Base-by-base conservation (phyloP, 2,888 invertebrate genomes). In the Criorhina ranunculi region DNA sequence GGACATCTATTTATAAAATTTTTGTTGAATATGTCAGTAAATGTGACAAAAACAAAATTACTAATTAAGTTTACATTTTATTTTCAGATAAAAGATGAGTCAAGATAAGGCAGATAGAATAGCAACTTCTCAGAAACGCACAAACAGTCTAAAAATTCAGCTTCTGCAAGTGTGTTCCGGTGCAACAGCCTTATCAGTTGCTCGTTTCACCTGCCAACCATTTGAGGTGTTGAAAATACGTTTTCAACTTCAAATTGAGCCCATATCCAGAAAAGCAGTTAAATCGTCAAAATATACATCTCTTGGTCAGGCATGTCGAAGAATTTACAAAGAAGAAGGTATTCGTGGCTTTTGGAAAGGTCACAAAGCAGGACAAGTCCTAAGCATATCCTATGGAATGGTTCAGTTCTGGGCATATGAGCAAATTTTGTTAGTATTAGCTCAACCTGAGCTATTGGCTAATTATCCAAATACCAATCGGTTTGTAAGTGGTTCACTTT, bases 181-280 rank as follows among this genome's bases (percentile, higher is more conserved):
- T 37, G 97, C 95, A 12, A 90, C 93, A 2, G 95, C 97, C 73
- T 98, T 98, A 5, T 94, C 95, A 44, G 89, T 96, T 19, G 97
- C 98, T 0, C 94, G 98, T 87, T 94, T 95, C 8, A 8, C 90
- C 4, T 88, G 90, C 7, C 92, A 99, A 91, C 99, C 99, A 0
- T 93, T 99, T 12, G 99, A 99, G 93, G 99, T 99, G 15, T 90
- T 99, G 35, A 99, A 99, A 93, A 98, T 99, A 89, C 93, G 99
- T 87, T 98, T 99, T 93, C 99, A 99, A 94, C 93, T 99, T 55
- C 99, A 99, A 94, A 94, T 98, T 24, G 99, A 99, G 90, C 98
- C 98, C 1, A 94, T 98, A 0, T n/a, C n/a, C n/a, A n/a, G n/a
- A n/a, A n/a, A n/a, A n/a, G n/a, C n/a, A n/a, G n/a, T n/a, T n/a